A percentile compares a stretch with the other conserved stretches of the same genome.
These are phyloP conservation scores for Synanthedon tipuliformis DNA, from an alignment of 2,888 invertebrate genomes.

Conservation along the genomic window DNA sequence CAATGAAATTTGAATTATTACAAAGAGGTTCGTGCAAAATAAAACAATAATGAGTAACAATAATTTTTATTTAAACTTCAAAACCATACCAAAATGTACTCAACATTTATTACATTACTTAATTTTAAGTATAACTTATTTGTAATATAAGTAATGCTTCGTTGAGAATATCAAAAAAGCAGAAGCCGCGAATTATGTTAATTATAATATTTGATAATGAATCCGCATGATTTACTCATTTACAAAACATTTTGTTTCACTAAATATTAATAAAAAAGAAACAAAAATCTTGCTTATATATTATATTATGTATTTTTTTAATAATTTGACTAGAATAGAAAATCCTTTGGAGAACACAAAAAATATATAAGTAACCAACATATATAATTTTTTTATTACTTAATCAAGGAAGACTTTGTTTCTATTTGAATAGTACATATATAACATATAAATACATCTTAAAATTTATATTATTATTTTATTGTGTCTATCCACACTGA, in stretches of 20 bases:
- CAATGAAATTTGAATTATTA: not conserved
- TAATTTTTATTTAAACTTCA: slow-evolving; percentile 20
- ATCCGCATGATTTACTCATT: not conserved
- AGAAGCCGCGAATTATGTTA: slow-evolving; percentile 15
- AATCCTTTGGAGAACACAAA: too few species aligned
- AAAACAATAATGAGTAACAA: slow-evolving; percentile 18
- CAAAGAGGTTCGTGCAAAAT: not conserved
- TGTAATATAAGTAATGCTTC: not conserved
- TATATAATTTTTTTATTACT: too few species aligned
- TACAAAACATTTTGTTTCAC: not conserved
- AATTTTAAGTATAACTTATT: slow-evolving; percentile 8
- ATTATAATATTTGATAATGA: slow-evolving; percentile 8
- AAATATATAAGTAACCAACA: too few species aligned
- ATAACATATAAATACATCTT: too few species aligned
- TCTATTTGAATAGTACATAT: too few species aligned
- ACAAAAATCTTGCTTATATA: too few species aligned
- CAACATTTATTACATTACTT: slow-evolving; percentile 5
- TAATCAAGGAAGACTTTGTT: too few species aligned
- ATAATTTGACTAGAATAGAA: too few species aligned
- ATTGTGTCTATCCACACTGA: too few species aligned
- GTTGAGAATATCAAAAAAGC: slow-evolving; percentile 14
- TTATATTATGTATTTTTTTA: too few species aligned
- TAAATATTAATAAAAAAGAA: not conserved
- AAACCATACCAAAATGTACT: slow-evolving; percentile 18
- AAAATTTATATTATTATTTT: too few species aligned